Conservation (phyloP, 1,140 invertebrate genomes). For the Zaprionus nigranus region DNA sequence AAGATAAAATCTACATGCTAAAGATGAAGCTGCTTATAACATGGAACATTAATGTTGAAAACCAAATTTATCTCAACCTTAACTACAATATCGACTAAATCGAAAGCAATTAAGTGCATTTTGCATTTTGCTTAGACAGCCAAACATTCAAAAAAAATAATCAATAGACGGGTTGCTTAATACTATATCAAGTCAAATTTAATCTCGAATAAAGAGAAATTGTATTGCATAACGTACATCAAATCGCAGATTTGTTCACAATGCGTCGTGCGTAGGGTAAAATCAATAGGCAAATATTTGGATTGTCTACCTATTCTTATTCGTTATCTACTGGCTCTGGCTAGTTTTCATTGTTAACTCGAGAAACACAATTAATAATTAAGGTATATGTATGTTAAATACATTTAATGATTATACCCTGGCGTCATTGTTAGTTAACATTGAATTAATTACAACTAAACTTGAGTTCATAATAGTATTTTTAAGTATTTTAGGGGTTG, state of each 20-base stretch:
- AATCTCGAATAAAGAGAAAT: background rate
- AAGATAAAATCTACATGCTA: constrained; percentile 13
- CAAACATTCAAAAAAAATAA: background rate
- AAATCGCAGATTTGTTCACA: background rate
- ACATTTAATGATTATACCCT: background rate
- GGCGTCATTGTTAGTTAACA: background rate
- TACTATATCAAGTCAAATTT: constrained; percentile 9
- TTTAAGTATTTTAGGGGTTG: constrained; percentile 13
- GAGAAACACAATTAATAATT: background rate
- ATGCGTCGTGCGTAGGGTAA: background rate
- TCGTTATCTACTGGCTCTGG: background rate
- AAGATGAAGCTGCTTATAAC: background rate
- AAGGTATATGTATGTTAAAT: background rate
- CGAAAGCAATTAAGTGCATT: background rate
- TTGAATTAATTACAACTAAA: background rate
- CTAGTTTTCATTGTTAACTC: background rate
- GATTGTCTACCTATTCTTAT: background rate
- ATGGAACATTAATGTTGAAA: background rate
- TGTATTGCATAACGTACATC: background rate
- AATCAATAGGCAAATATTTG: constrained; percentile 13
- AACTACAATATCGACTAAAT: constrained; percentile 2
- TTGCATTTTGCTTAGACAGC: background rate
- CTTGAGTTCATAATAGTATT: constrained; percentile 7
- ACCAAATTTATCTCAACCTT: constrained; percentile 24
- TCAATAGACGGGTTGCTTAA: background rate